A percentile compares a stretch with the other conserved stretches of the same genome.
Conservation (phyloP, 2,797 vertebrate species). For the Tiaroga cobitis region DNA sequence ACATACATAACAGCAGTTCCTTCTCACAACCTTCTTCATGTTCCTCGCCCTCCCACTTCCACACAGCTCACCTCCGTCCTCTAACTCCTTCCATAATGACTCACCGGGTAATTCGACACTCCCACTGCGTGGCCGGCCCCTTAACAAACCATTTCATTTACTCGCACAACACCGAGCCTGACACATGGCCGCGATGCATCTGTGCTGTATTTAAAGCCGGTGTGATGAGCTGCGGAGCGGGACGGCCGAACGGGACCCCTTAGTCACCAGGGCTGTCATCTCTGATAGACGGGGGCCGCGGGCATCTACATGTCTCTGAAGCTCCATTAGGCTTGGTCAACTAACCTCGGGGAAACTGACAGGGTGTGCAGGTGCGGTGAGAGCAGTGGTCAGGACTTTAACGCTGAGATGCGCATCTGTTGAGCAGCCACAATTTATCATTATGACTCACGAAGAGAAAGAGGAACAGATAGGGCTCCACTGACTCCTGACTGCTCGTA, state of each 20-base stretch:
- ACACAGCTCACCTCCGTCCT: slow-evolving; percentile 10
- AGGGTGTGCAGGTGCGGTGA: slow-evolving; percentile 41
- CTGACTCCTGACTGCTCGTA: slow-evolving; percentile 46
- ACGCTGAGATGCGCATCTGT: slow-evolving; percentile 45
- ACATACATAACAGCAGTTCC: slow-evolving; percentile 2
- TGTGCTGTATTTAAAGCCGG: slow-evolving; percentile 29
- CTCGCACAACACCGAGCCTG: background rate
- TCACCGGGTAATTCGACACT: slow-evolving; percentile 39
- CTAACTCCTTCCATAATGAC: slow-evolving; percentile 41
- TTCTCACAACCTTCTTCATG: slow-evolving; percentile 21
- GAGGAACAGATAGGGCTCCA: slow-evolving; percentile 30
- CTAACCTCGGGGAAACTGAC: slow-evolving; percentile 54
- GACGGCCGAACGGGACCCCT: background rate
- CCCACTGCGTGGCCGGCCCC: background rate
- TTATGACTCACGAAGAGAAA: slow-evolving; percentile 54
- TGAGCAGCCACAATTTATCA: slow-evolving; percentile 58
- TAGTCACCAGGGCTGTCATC: slow-evolving; percentile 20
- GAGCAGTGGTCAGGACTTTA: slow-evolving; percentile 58
- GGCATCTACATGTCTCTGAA: slow-evolving; percentile 55
- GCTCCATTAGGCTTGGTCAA: slow-evolving; percentile 53
- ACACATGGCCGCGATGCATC: slow-evolving; percentile 4
- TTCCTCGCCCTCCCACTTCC: slow-evolving; percentile 23
- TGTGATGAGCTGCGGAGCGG: slow-evolving; percentile 15
- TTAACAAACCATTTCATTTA: slow-evolving; percentile 44
- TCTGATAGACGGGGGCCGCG: slow-evolving; percentile 40